Percentiles rank a stretch among this genome's conserved stretches.
Conservation (phyloP, 2,113 vertebrate genomes). For the Oryctolagus cuniculus region mOryCun1.1 NC_091448.1:23666001-23666500, state of each 20-base stretch:
- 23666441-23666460: neutral
- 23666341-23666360: neutral
- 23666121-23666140: neutral
- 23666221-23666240: neutral
- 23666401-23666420: neutral
- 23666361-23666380: neutral
- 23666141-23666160: neutral
- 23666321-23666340: neutral
- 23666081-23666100: neutral
- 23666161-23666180: neutral
- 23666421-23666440: neutral
- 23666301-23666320: neutral
- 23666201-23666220: neutral
- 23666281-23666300: neutral
- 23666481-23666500: neutral
- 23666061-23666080: neutral
- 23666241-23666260: neutral
- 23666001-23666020: neutral
- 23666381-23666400: neutral
- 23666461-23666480: neutral
- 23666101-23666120: neutral
- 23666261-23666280: neutral
- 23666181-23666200: accelerated
- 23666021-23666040: too few species aligned
- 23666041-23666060: neutral